These are phyloP conservation scores for Melanerpes aurifrons DNA, from an alignment of 2,113 vertebrate genomes.

Conservation along the genomic window DNA sequence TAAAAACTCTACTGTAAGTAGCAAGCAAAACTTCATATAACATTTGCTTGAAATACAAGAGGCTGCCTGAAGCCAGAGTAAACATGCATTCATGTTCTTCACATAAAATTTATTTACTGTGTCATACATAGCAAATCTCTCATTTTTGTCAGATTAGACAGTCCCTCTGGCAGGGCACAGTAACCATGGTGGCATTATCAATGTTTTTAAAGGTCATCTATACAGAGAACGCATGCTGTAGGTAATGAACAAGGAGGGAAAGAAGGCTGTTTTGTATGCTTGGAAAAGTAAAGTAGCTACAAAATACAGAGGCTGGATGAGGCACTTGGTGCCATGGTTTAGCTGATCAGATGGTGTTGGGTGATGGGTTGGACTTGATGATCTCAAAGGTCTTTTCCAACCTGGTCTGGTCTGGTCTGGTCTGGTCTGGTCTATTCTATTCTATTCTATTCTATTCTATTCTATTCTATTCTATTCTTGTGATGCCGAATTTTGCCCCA, in stretches of 20 bases:
- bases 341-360: no score
- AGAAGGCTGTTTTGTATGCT: neutral
- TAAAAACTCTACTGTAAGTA: neutral
- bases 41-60: neutral
- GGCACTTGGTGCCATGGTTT: no score
- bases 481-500: no score
- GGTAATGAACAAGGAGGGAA: conserved; percentile 22
- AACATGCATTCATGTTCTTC: neutral
- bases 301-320: neutral
- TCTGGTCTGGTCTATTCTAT: neutral
- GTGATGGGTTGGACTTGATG: no score
- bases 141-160: conserved; percentile 50
- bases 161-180: conserved; percentile 49
- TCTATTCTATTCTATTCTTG: neutral
- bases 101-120: conserved; percentile 43
- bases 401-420: no score
- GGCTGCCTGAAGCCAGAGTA: conserved; percentile 41
- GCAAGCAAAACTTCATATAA: neutral
- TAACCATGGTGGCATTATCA: conserved; percentile 39
- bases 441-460: no score
- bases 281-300: neutral
- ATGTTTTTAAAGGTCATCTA: conserved; percentile 68
- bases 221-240: neutral
- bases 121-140: conserved; percentile 42
- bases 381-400: no score